Percentiles rank a stretch among this genome's conserved stretches.
These are phyloP conservation scores for Neotoxoptera formosana DNA, from an alignment of 1,140 invertebrate species.

Conservation along the genomic window DNA sequence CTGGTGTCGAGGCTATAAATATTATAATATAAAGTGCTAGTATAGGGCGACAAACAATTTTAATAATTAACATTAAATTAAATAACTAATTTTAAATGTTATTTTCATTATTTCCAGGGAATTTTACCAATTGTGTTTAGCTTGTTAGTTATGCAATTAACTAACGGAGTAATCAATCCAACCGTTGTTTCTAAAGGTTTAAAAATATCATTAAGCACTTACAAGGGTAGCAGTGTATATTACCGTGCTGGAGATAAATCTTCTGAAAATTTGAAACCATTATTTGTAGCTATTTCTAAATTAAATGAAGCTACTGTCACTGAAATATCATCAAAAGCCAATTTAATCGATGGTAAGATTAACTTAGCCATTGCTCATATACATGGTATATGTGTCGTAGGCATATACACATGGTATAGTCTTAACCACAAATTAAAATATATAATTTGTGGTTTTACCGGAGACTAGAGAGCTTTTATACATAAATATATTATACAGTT, in stretches of 20 bases:
- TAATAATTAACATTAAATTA: no score
- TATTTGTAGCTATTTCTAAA: constrained; percentile 36
- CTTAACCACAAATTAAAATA: no score
- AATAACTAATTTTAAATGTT: no score
- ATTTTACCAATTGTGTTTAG: neutral
- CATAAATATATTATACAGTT: no score
- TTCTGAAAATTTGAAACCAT: neutral
- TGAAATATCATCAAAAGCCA: neutral
- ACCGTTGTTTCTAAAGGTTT: neutral
- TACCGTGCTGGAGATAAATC: constrained; percentile 2
- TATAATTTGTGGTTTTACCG: no score
- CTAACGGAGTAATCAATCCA: neutral
- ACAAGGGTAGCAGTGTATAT: constrained; percentile 51
- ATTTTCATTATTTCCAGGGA: neutral
- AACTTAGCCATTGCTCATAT: no score
- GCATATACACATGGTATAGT: no score
- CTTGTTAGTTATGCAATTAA: neutral
- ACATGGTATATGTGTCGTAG: no score
- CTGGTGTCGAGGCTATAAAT: no score
- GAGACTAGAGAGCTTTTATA: no score
- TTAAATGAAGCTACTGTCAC: constrained; percentile 24
- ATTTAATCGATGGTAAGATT: constrained; percentile 39
- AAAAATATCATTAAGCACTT: constrained; percentile 38
- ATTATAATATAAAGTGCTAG: no score
- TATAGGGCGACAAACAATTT: no score